Base-by-base conservation (phyloP, 2,113 vertebrate genomes). In the Lichenostomus cassidix region DNA sequence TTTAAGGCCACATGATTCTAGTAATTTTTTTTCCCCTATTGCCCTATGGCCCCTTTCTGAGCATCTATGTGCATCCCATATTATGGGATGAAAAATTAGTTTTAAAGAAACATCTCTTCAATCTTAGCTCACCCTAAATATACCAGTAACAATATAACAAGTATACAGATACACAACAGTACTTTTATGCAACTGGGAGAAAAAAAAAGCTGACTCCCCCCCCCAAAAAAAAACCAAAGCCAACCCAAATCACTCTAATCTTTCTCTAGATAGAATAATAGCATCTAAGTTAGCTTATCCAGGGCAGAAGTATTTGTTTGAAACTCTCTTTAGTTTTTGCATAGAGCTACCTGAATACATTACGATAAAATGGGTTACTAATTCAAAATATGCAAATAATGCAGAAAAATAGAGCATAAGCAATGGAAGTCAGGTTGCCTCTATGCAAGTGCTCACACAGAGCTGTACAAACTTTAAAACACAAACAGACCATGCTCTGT, bases 1-100 rank as follows among this genome's bases (percentile, higher is more conserved):
- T 2, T 60, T 29, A 28, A 2, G 0, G 2, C 2, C 44, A 39
- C 5, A 52, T n/a, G 4, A 49, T 41, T 77, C 41, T 64, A 27
- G 7, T 37, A 44, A 35, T 31, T 23, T 18, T 29, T 23, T 18
- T 37, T 20, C 23, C 9, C 6, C 5, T 55, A 5, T 18, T 42
- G 5, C 7, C 10, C 29, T 55, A 12, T 18, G 15, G 18, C 7
- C 7, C 18, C 33, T 64, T 85, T 55, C 35, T 3, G 1, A 91
- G 15, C 7, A 80, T n/a, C 21, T 81, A 41, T 0, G 1, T 47
- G 13, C 28, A 83, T 31, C 46, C 39, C 39, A 39, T 39, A 91
- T 24, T 69, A 69, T 6, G 3, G 3, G 1, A 65, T 33, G 41
- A 56, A 62, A 78, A 69, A 2, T 23, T 68, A 50, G 1, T 50